Percentiles rank a stretch among this genome's conserved stretches.
These are phyloP conservation scores for Catharus ustulatus DNA, from an alignment of 2,797 vertebrate species.

Conservation along the genomic window DNA sequence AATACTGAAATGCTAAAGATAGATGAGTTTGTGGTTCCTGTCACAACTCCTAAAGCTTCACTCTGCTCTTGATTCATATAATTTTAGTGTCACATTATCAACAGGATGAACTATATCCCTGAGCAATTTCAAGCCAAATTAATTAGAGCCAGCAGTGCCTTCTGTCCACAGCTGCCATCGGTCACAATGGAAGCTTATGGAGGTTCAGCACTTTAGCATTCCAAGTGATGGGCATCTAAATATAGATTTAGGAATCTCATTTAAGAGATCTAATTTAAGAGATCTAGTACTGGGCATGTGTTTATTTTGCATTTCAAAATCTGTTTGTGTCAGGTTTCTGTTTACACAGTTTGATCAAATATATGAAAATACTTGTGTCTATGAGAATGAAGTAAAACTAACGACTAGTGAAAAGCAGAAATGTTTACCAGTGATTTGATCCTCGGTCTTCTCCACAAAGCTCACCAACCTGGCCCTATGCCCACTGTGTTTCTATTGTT, in stretches of 20 bases:
- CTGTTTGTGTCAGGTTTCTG: background rate
- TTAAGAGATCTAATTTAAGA: background rate
- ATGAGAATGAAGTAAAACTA: background rate
- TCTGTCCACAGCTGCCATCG: background rate
- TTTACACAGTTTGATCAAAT: background rate
- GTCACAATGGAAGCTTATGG: background rate
- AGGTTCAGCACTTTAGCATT: background rate
- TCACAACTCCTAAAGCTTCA: background rate
- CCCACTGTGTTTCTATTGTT: background rate
- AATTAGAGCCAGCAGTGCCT: conserved; percentile 1
- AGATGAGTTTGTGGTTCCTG: background rate
- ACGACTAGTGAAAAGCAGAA: background rate
- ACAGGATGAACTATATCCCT: conserved; percentile 17
- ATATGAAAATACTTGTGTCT: background rate
- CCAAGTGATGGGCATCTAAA: background rate
- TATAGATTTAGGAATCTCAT: background rate
- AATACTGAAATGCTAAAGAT: background rate
- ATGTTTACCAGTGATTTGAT: background rate
- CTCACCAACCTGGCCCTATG: background rate
- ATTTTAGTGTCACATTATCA: conserved; percentile 16
- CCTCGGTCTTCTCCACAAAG: background rate
- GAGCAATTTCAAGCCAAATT: conserved; percentile 26
- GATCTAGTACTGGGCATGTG: background rate
- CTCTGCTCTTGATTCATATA: conserved; percentile 1
- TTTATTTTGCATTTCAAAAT: background rate